A percentile compares a stretch with the other conserved stretches of the same genome.
phyloP scores from a whole-genome alignment of 2,113 vertebrate genomes.

The Takifugu flavidus region DNA sequence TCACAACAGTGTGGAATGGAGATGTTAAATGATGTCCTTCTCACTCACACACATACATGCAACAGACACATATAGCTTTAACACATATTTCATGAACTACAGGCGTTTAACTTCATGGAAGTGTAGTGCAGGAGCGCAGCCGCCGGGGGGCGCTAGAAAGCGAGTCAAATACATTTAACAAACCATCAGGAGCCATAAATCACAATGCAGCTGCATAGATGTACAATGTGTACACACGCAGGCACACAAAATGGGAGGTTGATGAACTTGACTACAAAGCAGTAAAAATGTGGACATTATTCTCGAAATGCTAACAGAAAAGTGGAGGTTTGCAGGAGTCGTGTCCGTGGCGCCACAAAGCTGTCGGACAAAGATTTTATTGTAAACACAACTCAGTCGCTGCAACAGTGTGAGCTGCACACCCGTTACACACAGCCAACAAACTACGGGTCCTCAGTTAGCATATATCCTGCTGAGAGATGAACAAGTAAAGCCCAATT shows the following conservation, averaged over 20 bases:
- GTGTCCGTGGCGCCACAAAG: too few species aligned
- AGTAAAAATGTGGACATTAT: too few species aligned
- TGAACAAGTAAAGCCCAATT: too few species aligned
- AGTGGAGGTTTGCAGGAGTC: too few species aligned
- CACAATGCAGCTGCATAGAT: neutral
- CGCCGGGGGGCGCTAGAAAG: constrained; percentile 51
- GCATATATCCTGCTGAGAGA: too few species aligned
- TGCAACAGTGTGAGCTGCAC: too few species aligned
- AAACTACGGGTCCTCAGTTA: too few species aligned
- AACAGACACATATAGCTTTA: neutral
- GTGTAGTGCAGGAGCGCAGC: constrained; percentile 31
- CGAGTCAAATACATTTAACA: constrained; percentile 4
- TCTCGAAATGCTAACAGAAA: too few species aligned
- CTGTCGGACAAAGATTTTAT: too few species aligned
- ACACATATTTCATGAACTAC: neutral
- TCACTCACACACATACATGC: constrained; percentile 1
- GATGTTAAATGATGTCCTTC: constrained; percentile 11
- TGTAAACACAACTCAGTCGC: too few species aligned
- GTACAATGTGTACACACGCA: neutral
- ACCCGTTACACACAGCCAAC: too few species aligned
- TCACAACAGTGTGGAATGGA: constrained; percentile 37
- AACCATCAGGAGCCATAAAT: constrained; percentile 13
- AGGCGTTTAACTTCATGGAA: neutral
- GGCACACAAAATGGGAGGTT: neutral
- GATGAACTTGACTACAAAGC: neutral